phyloP scores from a whole-genome alignment of 2,113 vertebrate species.

The Calyptomena viridis region DNA sequence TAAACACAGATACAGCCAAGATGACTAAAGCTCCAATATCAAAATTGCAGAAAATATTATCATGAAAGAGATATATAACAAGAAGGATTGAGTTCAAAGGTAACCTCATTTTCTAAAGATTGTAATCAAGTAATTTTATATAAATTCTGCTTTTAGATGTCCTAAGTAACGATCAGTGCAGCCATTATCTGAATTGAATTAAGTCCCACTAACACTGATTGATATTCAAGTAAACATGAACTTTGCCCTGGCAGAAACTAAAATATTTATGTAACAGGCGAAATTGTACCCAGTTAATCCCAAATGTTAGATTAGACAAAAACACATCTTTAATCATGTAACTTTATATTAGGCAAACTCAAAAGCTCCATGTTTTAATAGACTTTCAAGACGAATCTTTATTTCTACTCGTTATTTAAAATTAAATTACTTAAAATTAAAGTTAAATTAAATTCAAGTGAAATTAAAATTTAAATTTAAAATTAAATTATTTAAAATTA shows the following conservation, averaged over 20 bases:
- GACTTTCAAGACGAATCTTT: not conserved
- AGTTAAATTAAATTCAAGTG: no score
- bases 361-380: not conserved
- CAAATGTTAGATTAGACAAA: not conserved
- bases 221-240: not conserved
- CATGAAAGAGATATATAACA: conserved; percentile 37
- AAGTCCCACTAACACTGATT: not conserved
- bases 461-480: no score
- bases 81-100: not conserved
- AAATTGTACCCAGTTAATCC: not conserved
- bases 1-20: conserved; percentile 21
- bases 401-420: not conserved
- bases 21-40: not conserved
- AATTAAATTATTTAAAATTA: not conserved
- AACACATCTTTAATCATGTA: not conserved
- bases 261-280: not conserved
- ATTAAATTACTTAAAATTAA: not conserved
- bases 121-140: conserved; percentile 24
- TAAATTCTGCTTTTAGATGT: not conserved
- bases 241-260: not conserved
- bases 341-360: not conserved
- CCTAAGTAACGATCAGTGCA: not conserved
- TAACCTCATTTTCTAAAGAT: conserved; percentile 15
- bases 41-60: not conserved
- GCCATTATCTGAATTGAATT: not conserved